phyloP scores from a whole-genome alignment of 2,113 vertebrate genomes.

The Paralichthys olivaceus region DNA sequence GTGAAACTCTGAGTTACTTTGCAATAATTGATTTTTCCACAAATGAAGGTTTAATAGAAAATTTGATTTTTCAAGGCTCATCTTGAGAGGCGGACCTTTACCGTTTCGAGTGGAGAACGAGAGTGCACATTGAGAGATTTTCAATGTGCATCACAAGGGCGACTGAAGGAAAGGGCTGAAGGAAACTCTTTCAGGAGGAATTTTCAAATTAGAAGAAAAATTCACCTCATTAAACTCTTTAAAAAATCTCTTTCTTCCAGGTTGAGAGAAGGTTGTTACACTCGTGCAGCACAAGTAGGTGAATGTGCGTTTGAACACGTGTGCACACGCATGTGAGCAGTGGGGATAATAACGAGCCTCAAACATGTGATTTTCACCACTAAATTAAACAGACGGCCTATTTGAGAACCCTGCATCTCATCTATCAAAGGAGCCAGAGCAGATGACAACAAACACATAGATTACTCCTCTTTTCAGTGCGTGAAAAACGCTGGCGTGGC shows the following conservation, averaged over 20 bases:
- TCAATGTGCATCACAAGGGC: background rate
- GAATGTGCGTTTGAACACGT: no score
- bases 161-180: background rate
- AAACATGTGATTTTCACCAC: background rate
- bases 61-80: background rate
- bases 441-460: slow-evolving; percentile 31
- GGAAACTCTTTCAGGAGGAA: background rate
- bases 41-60: background rate
- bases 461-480: background rate
- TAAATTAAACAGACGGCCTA: background rate
- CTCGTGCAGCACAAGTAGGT: no score
- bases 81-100: background rate
- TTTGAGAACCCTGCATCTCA: background rate
- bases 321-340: no score
- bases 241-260: background rate
- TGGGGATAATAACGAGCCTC: background rate
- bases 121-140: no score
- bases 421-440: background rate
- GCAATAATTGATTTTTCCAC: background rate
- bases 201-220: background rate
- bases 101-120: no score
- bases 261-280: background rate
- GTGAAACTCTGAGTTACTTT: background rate
- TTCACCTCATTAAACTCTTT: background rate
- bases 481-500: slow-evolving; percentile 19